phyloP scores from a whole-genome alignment of 2,797 vertebrate genomes.

The Danio tinwini region DNA sequence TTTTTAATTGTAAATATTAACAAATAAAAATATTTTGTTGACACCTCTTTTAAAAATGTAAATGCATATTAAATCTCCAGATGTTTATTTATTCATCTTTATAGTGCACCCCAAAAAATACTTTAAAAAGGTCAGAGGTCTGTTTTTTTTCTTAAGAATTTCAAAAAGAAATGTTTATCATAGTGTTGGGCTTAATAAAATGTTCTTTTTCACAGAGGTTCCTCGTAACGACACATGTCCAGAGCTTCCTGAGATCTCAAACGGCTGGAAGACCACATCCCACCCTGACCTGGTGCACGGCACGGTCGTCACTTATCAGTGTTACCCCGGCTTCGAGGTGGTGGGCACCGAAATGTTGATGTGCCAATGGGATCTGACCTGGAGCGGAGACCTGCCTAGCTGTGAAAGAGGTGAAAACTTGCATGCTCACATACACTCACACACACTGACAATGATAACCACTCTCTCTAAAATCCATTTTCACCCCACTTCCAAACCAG shows the following conservation, averaged over 20 bases:
- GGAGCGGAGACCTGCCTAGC: slow-evolving; percentile 91
- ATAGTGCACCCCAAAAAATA: too few species aligned
- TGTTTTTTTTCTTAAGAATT: background rate
- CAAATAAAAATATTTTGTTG: background rate
- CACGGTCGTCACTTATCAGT: slow-evolving; percentile 94
- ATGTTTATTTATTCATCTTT: too few species aligned
- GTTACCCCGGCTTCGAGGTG: slow-evolving; percentile 92
- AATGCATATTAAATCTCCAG: too few species aligned
- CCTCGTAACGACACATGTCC: slow-evolving; percentile 95
- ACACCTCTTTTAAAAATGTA: too few species aligned
- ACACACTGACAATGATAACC: background rate
- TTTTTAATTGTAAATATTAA: background rate
- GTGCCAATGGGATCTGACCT: slow-evolving; percentile 97
- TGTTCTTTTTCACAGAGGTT: slow-evolving; percentile 80
- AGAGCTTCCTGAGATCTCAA: slow-evolving; percentile 91
- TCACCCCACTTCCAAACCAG: slow-evolving; percentile 34
- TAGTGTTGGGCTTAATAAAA: background rate
- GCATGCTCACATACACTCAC: slow-evolving; percentile 1
- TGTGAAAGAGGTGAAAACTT: slow-evolving; percentile 86
- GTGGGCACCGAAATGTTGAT: slow-evolving; percentile 89
- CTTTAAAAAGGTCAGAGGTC: too few species aligned
- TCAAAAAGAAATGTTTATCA: background rate
- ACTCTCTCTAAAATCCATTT: slow-evolving; percentile 49
- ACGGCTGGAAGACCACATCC: slow-evolving; percentile 93
- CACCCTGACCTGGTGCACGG: slow-evolving; percentile 93